Conservation (phyloP, 2,113 vertebrate species). For the Ageneiosus marmoratus region DNA sequence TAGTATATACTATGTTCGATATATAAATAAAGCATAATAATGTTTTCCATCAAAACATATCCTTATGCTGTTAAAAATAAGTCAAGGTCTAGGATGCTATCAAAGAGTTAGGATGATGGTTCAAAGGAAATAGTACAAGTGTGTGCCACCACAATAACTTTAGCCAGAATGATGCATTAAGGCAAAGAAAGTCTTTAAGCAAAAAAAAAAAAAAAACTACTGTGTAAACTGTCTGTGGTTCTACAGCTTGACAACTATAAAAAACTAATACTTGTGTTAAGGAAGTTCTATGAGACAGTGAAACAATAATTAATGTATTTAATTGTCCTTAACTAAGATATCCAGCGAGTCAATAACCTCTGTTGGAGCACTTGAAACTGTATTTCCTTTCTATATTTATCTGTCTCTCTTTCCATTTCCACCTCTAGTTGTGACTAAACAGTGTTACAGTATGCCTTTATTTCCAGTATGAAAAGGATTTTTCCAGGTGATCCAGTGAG, state of each 20-base stretch:
- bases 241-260: background rate
- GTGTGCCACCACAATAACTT: background rate
- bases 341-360: background rate
- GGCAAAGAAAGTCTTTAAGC: background rate
- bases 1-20: background rate
- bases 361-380: background rate
- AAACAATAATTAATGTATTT: background rate
- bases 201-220: background rate
- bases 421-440: no score
- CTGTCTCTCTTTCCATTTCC: background rate
- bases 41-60: background rate
- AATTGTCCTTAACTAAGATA: background rate
- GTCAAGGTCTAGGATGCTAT: background rate
- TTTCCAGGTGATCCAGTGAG: background rate
- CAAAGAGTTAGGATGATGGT: no score
- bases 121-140: no score
- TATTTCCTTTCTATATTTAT: constrained; percentile 1
- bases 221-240: background rate
- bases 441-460: background rate
- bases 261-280: background rate
- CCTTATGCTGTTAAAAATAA: background rate
- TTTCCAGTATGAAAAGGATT: background rate
- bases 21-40: background rate
- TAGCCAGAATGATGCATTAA: background rate
- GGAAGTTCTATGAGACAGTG: background rate